These are phyloP conservation scores for Pempheris klunzingeri DNA, from an alignment of 2,797 vertebrate species.

Conservation along the genomic window DNA sequence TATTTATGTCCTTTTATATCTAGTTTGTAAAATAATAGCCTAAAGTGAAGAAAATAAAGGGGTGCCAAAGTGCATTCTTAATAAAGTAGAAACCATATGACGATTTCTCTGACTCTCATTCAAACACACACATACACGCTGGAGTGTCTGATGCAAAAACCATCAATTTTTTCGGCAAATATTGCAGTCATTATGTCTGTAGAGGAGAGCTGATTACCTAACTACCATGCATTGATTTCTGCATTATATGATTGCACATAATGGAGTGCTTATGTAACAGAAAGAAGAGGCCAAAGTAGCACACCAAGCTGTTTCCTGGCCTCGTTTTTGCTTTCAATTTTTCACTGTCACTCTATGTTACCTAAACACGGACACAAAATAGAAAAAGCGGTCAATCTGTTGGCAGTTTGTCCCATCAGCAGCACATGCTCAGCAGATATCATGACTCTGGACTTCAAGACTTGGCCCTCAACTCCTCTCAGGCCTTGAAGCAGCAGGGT, in stretches of 20 bases:
- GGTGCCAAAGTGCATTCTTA: constrained; percentile 91
- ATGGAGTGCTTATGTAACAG: constrained; percentile 42
- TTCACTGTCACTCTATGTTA: background rate
- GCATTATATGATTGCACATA: constrained; percentile 46
- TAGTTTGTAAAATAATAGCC: constrained; percentile 98
- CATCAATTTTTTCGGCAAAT: constrained; percentile 29
- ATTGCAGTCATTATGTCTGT: constrained; percentile 27
- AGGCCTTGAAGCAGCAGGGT: constrained; percentile 49
- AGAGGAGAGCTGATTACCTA: constrained; percentile 47
- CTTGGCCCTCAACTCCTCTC: constrained; percentile 52
- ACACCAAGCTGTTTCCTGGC: constrained; percentile 26
- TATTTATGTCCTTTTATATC: constrained; percentile 99
- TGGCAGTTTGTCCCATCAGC: constrained; percentile 28
- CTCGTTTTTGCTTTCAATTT: constrained; percentile 4
- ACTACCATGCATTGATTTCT: constrained; percentile 58
- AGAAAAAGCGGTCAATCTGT: background rate
- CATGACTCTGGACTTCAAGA: constrained; percentile 39
- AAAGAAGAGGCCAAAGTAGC: constrained; percentile 13
- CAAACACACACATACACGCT: constrained; percentile 7
- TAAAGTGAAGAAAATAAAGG: constrained; percentile 83
- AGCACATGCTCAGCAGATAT: constrained; percentile 67
- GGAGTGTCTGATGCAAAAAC: constrained; percentile 5
- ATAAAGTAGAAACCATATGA: constrained; percentile 96
- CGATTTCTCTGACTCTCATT: constrained; percentile 46
- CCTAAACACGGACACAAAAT: constrained; percentile 23